Conservation (phyloP, 1,140 invertebrate species). For the Drosophila sucinea region DNA sequence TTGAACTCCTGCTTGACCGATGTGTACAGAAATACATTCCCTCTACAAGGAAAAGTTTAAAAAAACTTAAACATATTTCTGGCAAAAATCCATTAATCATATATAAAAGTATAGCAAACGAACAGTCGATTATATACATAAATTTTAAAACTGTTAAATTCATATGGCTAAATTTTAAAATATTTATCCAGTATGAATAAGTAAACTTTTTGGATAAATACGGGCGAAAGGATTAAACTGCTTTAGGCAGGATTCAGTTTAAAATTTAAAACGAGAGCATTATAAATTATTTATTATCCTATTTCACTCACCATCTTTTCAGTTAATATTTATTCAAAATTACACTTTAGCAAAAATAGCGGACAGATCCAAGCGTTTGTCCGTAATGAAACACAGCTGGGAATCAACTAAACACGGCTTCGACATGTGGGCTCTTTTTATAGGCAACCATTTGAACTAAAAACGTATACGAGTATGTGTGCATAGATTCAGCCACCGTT, state of each 20-base stretch:
- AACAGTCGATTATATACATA: no score
- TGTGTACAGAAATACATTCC: conserved; percentile 87
- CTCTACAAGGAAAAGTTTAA: conserved; percentile 70
- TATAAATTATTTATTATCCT: neutral
- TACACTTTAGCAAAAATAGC: conserved; percentile 3
- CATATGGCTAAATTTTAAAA: no score
- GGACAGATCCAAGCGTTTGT: conserved; percentile 39
- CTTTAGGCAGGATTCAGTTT: no score
- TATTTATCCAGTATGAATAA: no score
- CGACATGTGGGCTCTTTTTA: conserved; percentile 29
- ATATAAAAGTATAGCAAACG: no score
- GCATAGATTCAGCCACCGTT: neutral
- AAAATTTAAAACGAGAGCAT: no score
- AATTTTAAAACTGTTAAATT: no score
- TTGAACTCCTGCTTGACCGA: conserved; percentile 90
- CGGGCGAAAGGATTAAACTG: no score
- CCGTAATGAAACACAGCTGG: conserved; percentile 51
- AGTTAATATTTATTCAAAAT: neutral
- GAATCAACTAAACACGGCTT: conserved; percentile 34
- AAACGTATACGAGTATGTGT: neutral
- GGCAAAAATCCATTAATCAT: neutral
- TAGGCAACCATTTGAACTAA: conserved; percentile 1
- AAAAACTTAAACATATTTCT: neutral
- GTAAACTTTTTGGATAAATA: no score
- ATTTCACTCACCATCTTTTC: conserved; percentile 1